Evolutionary conservation across 2,888 invertebrate genomes (phyloP), one percentile per base, ranked within the genome.

Genomic region (Drosophila setosimentum): DNA sequence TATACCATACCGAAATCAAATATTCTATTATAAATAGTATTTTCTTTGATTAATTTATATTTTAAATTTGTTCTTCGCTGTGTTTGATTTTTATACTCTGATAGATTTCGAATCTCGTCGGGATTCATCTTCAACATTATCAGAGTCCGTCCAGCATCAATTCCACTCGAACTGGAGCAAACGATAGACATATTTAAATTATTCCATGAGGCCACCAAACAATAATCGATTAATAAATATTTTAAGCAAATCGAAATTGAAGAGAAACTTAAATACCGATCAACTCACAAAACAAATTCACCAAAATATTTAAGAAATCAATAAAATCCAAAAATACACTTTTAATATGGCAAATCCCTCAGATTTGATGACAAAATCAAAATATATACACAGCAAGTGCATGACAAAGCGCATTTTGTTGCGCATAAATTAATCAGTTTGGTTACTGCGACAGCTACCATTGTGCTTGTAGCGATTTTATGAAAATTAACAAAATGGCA

Each of bases 351-450:
- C 37, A 27, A 13, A 7, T 27, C 18, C 0, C 13, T 6, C 33
- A 18, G 3, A 30, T 18, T 40, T 63, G 24, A 13, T 16, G 24
- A 67, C 32, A 37, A 32, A 55, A 68, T 55, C 55, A 49, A 49
- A 66, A 54, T 40, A 55, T 16, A 33, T 32, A 11, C 33, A 40
- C 24, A 30, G 32, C 35, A 50, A 58, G 21, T 32, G 8, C 51
- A 62, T 59, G 64, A 78, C 65, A 76, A 76, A 80, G 71, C 78
- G 37, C 62, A 40, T 62, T 78, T 64, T 64, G 59, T 48, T 50
- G 48, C 45, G 30, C 59, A 55, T 50, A 79, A 87, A 84, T 84
- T 84, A 84, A 89, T 84, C 89, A 89, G 80, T 73, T 72, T 59
- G 29, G 55, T 80, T 78, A 76, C 68, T 68, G 78, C 59, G 58